Percentiles rank a stretch among this genome's conserved stretches.
Evolutionary conservation across 2,888 invertebrate genomes (phyloP).

Genomic region (Aspidapion aeneum): DNA sequence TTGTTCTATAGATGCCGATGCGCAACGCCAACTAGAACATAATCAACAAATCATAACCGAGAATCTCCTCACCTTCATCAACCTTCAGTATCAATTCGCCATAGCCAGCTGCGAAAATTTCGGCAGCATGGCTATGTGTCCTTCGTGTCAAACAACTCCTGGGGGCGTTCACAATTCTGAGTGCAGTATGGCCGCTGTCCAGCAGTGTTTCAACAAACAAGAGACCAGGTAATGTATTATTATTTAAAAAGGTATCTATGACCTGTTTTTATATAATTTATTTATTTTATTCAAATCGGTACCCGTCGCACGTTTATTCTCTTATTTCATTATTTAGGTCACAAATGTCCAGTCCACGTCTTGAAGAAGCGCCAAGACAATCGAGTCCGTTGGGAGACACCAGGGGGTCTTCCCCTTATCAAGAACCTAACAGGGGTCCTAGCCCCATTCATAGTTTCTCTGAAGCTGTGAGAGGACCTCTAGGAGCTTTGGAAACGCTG

Average conservation of each 20-base stretch:
- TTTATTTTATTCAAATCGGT: too few relatives aligned
- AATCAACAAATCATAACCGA: conserved; percentile 55
- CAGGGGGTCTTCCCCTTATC: conserved; percentile 49
- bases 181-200: conserved; percentile 57
- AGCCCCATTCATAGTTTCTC: conserved; percentile 51
- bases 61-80: conserved; percentile 62
- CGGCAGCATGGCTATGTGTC: conserved; percentile 60
- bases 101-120: conserved; percentile 64
- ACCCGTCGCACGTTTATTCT: too few relatives aligned
- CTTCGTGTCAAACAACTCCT: conserved; percentile 58
- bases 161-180: conserved; percentile 56
- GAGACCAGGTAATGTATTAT: conserved; percentile 12
- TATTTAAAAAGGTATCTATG: too few relatives aligned
- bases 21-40: conserved; percentile 48
- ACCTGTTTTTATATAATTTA: too few relatives aligned
- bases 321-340: conserved; percentile 43
- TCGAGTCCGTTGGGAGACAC: conserved; percentile 43
- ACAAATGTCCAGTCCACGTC: conserved; percentile 53
- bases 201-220: conserved; percentile 49
- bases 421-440: conserved; percentile 47
- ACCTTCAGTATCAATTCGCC: conserved; percentile 65
- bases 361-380: conserved; percentile 39
- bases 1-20: conserved; percentile 43
- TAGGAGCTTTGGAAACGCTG: conserved; percentile 39
- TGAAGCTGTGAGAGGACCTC: conserved; percentile 40